Base-by-base conservation (phyloP, 2,113 vertebrate genomes). In the Nematolebias whitei region DNA sequence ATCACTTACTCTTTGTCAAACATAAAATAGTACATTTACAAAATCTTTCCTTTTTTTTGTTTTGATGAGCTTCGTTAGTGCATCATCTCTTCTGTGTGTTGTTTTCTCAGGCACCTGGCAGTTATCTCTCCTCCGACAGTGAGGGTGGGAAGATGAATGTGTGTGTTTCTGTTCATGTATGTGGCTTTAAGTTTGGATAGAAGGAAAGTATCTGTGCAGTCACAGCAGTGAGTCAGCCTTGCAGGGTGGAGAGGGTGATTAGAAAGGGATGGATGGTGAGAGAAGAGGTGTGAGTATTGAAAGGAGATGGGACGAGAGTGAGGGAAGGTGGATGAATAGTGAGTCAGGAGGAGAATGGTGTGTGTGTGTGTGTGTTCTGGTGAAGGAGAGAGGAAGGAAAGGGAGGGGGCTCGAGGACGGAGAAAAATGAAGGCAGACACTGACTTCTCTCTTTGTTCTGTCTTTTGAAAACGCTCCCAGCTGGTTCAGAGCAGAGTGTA, bases 401-500 rank as follows among this genome's bases (percentile, higher is more conserved):
- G 52, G 63, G 71, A 60, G 67, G 86, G 63, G 53, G 51, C 39
- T 11, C 63, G 71, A 79, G 60, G 63, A 79, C 22, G 1, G 68
- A 78, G 82, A 74, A 57, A 70, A 77, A 66, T 20, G 32, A 87
- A 81, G 80, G 75, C 80, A 85, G 82, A 62, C 83, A 81, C 85
- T 79, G 84, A 87, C 85, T 85, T 87, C 78, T 82, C 74, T 74
- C 71, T 90, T 90, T 91, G 88, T 90, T 88, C 68, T 66, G 71
- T 72, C 59, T 50, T 77, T 71, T 88, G 82, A 83, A 86, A 85
- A 71, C 15, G 50, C 83, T 85, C 57, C 53, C 85, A 84, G 83
- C 84, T 88, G 83, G 54, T 80, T 82, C 54, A 80, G 76, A 80
- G 61, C 65, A 76, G 80, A 75, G 79, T 57, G 69, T 64, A 80